phyloP scores from a whole-genome alignment of 1,140 invertebrate species.

The Drosophila rhopaloa region DNA sequence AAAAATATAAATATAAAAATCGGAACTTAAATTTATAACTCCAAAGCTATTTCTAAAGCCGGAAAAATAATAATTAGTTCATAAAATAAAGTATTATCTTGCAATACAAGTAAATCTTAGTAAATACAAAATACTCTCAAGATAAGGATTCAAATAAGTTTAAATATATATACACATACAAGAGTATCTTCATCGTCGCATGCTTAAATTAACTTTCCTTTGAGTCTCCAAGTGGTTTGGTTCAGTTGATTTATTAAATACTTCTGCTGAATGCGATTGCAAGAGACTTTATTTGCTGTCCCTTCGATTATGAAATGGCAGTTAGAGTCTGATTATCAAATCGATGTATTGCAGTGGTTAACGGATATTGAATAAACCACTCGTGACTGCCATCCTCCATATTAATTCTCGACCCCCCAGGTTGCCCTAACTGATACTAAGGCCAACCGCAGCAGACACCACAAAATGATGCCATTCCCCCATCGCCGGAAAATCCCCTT shows the following conservation, averaged over 20 bases:
- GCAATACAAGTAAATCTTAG: no score
- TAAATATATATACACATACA: no score
- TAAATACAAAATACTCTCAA: no score
- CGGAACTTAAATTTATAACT: no score
- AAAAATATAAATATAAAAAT: no score
- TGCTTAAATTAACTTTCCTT: background rate
- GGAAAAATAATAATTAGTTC: no score
- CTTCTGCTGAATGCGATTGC: constrained; percentile 44
- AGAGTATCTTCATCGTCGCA: background rate
- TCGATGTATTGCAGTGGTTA: constrained; percentile 43
- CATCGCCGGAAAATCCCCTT: background rate
- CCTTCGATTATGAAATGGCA: constrained; percentile 41
- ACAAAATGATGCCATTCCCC: constrained; percentile 34
- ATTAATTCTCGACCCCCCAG: background rate
- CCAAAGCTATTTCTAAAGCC: no score
- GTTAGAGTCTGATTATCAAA: constrained; percentile 57
- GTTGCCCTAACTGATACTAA: constrained; percentile 6
- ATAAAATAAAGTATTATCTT: no score
- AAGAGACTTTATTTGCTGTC: constrained; percentile 26
- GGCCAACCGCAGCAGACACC: constrained; percentile 49
- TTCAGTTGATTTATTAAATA: constrained; percentile 52
- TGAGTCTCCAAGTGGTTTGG: constrained; percentile 3
- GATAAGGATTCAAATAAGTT: background rate
- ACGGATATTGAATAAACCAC: constrained; percentile 40
- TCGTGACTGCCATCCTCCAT: constrained; percentile 14